A percentile compares a stretch with the other conserved stretches of the same genome.
Evolutionary conservation across 2,113 vertebrate genomes (phyloP).

Genomic region (Xenopus tropicalis): UCB_Xtro_10.0 CM004444.2:83770501-83771000

Average conservation of each 20-base stretch:
- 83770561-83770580: slow-evolving; percentile 50
- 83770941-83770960: no score
- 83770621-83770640: slow-evolving; percentile 70
- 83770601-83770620: slow-evolving; percentile 63
- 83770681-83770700: slow-evolving; percentile 55
- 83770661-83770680: slow-evolving; percentile 51
- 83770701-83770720: slow-evolving; percentile 62
- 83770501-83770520: slow-evolving; percentile 33
- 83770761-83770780: slow-evolving; percentile 19
- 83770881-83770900: no score
- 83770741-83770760: slow-evolving; percentile 65
- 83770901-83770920: no score
- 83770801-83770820: neutral
- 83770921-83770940: no score
- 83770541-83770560: slow-evolving; percentile 14
- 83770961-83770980: no score
- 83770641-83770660: slow-evolving; percentile 52
- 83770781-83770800: neutral
- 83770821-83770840: no score
- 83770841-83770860: no score
- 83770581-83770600: slow-evolving; percentile 64
- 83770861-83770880: no score
- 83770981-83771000: no score
- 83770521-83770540: slow-evolving; percentile 28
- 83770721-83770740: neutral